Base-by-base conservation (phyloP, 2,113 vertebrate species). In the Anseranas semipalmata region DNA sequence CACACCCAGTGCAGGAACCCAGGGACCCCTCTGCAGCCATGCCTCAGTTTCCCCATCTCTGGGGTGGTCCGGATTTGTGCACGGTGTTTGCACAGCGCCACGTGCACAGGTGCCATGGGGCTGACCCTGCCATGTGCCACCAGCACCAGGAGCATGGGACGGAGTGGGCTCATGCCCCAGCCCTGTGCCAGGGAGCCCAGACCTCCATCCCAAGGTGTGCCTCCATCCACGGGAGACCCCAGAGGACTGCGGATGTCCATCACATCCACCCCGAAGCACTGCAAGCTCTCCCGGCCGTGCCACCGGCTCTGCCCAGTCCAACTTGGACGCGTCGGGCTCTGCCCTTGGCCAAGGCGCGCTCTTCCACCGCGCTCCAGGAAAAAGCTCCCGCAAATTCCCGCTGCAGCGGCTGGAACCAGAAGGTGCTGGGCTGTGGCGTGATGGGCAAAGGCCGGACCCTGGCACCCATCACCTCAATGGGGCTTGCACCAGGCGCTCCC, bases 181-280 rank as follows among this genome's bases (percentile, higher is more conserved):
- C 27, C 15, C 66, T 6, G 1, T 25, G n/a, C 13, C 0, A 22
- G 1, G 30, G 37, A 18, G 30, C 43, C 56, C 4, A 0, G n/a
- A 35, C 22, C 43, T 62, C 27, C 43, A 68, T 9, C 55, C 30
- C 2, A 3, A 0, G 14, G 0, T 5, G 9, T 27, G 5, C 59
- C 80, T 53, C 33, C 52, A 63, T 22, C 41, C 10, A 33, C 58
- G 45, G 24, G 10, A 72, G n/a, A 76, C 5, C 27, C 46, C 35
- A 4, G 18, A 60, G 25, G 33, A 20, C 18, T 27, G 58, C 2
- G 4, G 19, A 14, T 24, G 28, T 6, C 37, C 0, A 0, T 46
- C 39, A 66, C 9, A 28, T 14, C 52, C 52, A 53, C 12, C 50
- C 65, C 45, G 33, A 52, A 56, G 59, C 53, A 65, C 22, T 63